Evolutionary conservation across 2,113 vertebrate genomes (phyloP).

Genomic region (Muntiacus muntjak): DNA sequence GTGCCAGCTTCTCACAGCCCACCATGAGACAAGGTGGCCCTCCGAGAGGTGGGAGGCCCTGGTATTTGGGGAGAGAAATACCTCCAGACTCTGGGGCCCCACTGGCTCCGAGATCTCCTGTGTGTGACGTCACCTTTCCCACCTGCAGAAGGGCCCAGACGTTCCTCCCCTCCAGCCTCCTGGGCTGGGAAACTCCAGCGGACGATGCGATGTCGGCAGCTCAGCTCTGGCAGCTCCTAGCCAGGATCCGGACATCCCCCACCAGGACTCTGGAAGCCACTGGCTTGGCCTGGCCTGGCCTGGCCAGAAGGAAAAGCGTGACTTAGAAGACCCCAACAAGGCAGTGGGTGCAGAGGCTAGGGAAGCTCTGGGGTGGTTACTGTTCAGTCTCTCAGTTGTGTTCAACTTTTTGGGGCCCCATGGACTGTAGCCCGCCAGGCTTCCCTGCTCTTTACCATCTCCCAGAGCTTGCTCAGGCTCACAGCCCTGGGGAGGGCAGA

Average conservation of each 20-base stretch:
- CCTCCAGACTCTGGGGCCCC: too few species aligned
- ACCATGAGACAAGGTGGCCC: background rate
- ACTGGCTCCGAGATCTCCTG: background rate
- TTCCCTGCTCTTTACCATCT: background rate
- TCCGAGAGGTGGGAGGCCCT: background rate
- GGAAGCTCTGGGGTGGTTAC: background rate
- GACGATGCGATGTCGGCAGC: rapidly evolving
- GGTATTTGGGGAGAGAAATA: too few species aligned
- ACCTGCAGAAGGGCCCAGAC: background rate
- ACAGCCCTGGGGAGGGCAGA: background rate
- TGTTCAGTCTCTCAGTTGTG: background rate
- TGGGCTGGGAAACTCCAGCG: background rate
- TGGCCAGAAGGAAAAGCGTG: background rate
- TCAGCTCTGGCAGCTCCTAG: background rate
- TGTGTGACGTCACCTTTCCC: background rate
- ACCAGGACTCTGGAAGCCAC: background rate
- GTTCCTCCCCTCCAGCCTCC: background rate
- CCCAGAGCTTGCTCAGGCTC: background rate
- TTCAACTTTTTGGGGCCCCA: background rate
- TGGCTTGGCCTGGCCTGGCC: background rate
- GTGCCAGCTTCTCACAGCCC: background rate
- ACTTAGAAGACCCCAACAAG: background rate
- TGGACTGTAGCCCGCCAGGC: background rate
- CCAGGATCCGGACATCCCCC: rapidly evolving
- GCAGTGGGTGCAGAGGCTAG: background rate